Conservation (phyloP, 2,888 invertebrate species). For the Xylota segnis region DNA sequence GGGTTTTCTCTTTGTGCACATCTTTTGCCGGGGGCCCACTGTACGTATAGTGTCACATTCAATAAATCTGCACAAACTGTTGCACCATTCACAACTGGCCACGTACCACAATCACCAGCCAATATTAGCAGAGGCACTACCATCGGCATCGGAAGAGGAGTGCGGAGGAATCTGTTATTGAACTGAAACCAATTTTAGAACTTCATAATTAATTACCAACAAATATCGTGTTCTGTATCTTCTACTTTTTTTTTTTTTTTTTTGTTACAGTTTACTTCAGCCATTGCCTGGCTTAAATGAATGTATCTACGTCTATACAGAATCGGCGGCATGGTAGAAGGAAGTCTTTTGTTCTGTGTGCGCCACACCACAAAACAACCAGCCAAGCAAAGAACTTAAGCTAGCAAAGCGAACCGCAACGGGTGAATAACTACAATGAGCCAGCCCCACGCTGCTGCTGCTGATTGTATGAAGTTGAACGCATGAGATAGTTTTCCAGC, state of each 20-base stretch:
- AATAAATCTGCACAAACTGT: constrained; percentile 67
- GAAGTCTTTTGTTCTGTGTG: constrained; percentile 53
- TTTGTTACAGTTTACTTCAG: constrained; percentile 24
- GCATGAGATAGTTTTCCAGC: constrained; percentile 61
- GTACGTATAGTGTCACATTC: constrained; percentile 66
- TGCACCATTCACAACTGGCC: constrained; percentile 54
- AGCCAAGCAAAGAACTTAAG: constrained; percentile 60
- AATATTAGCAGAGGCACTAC: constrained; percentile 16
- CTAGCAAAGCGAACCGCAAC: constrained; percentile 60
- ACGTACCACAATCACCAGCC: constrained; percentile 34
- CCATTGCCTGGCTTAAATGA: constrained; percentile 6
- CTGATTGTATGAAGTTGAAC: constrained; percentile 43
- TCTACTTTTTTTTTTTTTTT: constrained; percentile 8
- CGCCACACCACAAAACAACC: constrained; percentile 44
- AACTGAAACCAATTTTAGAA: constrained; percentile 49
- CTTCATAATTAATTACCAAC: constrained; percentile 60
- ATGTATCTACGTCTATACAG: constrained; percentile 15
- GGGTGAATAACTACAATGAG: constrained; percentile 58
- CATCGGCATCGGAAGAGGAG: neutral
- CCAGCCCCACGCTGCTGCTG: constrained; percentile 3
- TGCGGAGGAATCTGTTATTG: constrained; percentile 38
- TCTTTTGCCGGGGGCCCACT: neutral
- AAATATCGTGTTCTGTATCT: constrained; percentile 39
- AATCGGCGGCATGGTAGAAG: constrained; percentile 15
- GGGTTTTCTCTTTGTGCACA: constrained; percentile 18